Evolutionary conservation across 2,888 invertebrate species (phyloP).

Genomic region (Micropterix aruncella): DNA sequence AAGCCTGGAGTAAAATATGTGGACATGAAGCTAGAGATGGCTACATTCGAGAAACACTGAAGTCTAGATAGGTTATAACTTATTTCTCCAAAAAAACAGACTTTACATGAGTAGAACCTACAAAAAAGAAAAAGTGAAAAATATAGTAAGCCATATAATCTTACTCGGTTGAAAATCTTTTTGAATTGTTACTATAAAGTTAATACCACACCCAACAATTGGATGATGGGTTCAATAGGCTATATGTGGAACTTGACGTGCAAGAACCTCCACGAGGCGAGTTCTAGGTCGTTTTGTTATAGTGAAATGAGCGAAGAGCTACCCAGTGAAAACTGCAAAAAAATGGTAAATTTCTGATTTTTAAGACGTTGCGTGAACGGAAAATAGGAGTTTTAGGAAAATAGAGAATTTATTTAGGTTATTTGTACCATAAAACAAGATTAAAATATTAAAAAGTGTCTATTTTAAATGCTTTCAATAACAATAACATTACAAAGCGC

Average conservation of each 20-base stretch:
- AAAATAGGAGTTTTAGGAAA: not conserved
- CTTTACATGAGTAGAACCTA: not conserved
- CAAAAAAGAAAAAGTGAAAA: not conserved
- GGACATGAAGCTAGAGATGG: not conserved
- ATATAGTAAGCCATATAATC: not conserved
- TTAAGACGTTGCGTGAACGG: not conserved
- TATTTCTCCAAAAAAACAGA: not conserved
- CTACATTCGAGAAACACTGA: too few relatives aligned
- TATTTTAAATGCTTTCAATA: not conserved
- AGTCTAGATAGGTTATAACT: too few relatives aligned
- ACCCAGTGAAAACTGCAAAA: not conserved
- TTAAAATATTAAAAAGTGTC: not conserved
- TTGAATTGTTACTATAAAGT: not conserved
- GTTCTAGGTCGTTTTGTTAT: too few relatives aligned
- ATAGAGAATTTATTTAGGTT: not conserved
- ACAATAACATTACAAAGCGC: not conserved
- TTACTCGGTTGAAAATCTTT: not conserved
- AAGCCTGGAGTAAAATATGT: not conserved
- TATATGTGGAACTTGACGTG: not conserved
- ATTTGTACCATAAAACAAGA: not conserved
- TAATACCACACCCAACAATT: not conserved
- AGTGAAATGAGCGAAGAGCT: too few relatives aligned
- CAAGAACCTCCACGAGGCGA: not conserved
- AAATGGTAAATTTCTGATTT: not conserved
- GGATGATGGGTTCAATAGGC: not conserved